Conservation (phyloP, 1,140 invertebrate genomes). For the Penaeus indicus region DNA sequence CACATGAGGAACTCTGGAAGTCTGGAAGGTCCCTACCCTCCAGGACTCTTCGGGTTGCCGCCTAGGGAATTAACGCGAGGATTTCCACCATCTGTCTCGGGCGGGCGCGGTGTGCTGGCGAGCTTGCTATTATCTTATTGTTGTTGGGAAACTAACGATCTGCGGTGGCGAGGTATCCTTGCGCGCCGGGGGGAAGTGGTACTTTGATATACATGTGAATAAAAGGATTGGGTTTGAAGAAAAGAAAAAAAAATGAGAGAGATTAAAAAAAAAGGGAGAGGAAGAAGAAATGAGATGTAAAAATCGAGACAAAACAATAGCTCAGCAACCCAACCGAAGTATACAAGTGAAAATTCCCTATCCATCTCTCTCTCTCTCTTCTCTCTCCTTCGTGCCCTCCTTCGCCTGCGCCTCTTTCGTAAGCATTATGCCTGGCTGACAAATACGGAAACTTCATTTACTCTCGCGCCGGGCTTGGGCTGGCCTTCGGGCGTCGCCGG, state of each 20-base stretch:
- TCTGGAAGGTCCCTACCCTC: conserved; percentile 58
- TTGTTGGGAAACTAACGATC: not conserved
- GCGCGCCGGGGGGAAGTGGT: too few relatives aligned
- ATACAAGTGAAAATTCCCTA: too few relatives aligned
- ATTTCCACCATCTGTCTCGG: not conserved
- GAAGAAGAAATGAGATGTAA: not conserved
- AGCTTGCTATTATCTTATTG: not conserved
- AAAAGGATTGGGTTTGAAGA: not conserved
- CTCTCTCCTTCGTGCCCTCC: too few relatives aligned
- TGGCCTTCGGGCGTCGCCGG: too few relatives aligned
- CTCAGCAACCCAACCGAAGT: not conserved
- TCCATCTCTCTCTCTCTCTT: too few relatives aligned
- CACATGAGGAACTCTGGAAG: conserved; percentile 50
- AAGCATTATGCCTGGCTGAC: too few relatives aligned
- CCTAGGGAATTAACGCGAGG: conserved; percentile 18
- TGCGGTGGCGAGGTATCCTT: not conserved
- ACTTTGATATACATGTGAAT: too few relatives aligned
- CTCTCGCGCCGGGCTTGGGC: too few relatives aligned
- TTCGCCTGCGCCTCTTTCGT: too few relatives aligned
- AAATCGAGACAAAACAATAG: not conserved
- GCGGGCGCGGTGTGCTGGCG: not conserved
- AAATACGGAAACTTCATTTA: too few relatives aligned
- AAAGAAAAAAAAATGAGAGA: not conserved
- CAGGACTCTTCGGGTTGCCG: conserved; percentile 39
- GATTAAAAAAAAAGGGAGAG: not conserved